Evolutionary conservation across 1,140 invertebrate genomes (phyloP), one percentile per base, ranked within the genome.

Genomic region (Cydia pomonella): DNA sequence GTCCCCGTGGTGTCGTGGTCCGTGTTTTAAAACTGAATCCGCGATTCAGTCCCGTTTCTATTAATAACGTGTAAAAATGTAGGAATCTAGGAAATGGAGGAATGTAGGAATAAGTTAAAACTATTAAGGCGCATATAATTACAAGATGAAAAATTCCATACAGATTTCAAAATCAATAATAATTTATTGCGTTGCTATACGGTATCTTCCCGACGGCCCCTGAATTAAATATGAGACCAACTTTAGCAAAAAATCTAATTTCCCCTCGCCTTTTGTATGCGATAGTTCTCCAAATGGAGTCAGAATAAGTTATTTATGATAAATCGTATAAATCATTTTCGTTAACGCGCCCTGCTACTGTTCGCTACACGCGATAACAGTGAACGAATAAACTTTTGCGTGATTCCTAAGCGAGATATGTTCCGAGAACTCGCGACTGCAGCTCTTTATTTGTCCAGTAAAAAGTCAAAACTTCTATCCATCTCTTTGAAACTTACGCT

Each of bases 251-350:
- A 78, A 82, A 83, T 75, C 50, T 77, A 82, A 84, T 82, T 81
- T 82, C 79, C 81, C 79, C 74, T 75, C 38, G 47, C 73, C 38
- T 74, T 72, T 41, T 76, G 72, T 76, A 80, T 75, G 77, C 76
- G 86, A 87, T 89, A 92, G 88, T 89, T 87, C 82, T 84, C 79
- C 73, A 83, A 86, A 84, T 84, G 82, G 83, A 88, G 77, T 83
- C 78, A 77, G 79, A 83, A 88, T 91, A 91, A 90, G 77, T 89
- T 92, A 92, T 92, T 92, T 91, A 92, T 91, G 89, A 90, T 91
- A 91, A 91, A 88, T 85, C 82, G 81, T 88, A 92, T 92, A 92
- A 92, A 92, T 92, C 89, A 92, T 92, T 91, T 90, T 85, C 83
- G 74, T 82, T 87, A 88, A 89, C 88, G 86, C 84, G 80, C 85